These are phyloP conservation scores for Vollenhovia emeryi DNA, from an alignment of 1,140 invertebrate genomes.

Conservation along the genomic window DNA sequence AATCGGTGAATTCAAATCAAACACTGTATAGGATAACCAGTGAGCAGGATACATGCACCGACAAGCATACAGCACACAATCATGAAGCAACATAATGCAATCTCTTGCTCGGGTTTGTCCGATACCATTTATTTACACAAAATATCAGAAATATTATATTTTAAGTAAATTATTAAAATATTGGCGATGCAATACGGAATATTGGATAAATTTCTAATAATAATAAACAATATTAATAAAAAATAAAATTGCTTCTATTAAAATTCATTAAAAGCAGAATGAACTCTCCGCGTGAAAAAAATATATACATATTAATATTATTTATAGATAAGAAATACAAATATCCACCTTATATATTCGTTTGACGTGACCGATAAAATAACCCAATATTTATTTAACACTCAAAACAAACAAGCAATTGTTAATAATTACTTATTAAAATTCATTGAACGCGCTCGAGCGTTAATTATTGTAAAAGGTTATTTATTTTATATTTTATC, in stretches of 20 bases:
- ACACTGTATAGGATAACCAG: slow-evolving; percentile 20
- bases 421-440: slow-evolving; percentile 21
- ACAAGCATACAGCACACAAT: slow-evolving; percentile 2
- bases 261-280: neutral
- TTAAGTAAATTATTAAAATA: slow-evolving; percentile 9
- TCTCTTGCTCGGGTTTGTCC: neutral
- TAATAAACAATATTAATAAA: neutral
- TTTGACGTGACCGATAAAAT: neutral
- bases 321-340: neutral
- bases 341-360: neutral
- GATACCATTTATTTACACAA: neutral
- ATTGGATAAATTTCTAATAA: neutral
- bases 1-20: slow-evolving; percentile 56
- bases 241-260: neutral
- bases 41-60: neutral
- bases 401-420: neutral
- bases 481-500: neutral
- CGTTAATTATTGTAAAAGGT: neutral
- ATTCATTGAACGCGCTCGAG: neutral
- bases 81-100: slow-evolving; percentile 2
- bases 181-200: neutral
- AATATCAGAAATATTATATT: neutral
- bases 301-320: slow-evolving; percentile 3
- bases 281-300: too few species aligned
- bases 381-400: slow-evolving; percentile 4